A percentile compares a stretch with the other conserved stretches of the same genome.
These are phyloP conservation scores for Watsonalla binaria DNA, from an alignment of 2,888 invertebrate genomes.

Conservation along the genomic window DNA sequence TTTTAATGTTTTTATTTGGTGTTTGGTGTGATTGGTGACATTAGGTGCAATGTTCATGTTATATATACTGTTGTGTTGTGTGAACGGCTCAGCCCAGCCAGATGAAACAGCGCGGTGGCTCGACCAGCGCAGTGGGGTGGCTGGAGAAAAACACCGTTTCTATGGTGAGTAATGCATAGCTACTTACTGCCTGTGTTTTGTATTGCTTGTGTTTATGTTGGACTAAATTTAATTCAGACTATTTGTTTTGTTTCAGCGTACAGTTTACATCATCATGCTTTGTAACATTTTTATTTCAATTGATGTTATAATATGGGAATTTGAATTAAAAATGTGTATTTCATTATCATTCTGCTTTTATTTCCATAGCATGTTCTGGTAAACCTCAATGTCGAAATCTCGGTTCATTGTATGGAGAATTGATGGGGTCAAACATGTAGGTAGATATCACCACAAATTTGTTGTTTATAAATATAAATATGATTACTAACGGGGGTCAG, in stretches of 20 bases:
- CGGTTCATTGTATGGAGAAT: not conserved
- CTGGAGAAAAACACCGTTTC: slow-evolving; percentile 67
- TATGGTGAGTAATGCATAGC: slow-evolving; percentile 61
- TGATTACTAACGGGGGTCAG: slow-evolving; percentile 31
- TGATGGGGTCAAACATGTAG: not conserved
- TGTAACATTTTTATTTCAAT: slow-evolving; percentile 33
- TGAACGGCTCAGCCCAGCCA: slow-evolving; percentile 75
- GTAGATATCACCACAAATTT: not conserved
- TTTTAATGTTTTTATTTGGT: slow-evolving; percentile 70
- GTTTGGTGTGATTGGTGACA: slow-evolving; percentile 68
- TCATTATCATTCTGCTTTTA: slow-evolving; percentile 27
- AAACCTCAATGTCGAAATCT: not conserved
- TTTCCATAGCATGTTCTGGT: slow-evolving; percentile 22
- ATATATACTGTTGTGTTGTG: slow-evolving; percentile 78
- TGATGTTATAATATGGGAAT: slow-evolving; percentile 26
- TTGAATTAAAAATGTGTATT: slow-evolving; percentile 16
- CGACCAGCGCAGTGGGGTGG: slow-evolving; percentile 59
- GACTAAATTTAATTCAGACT: slow-evolving; percentile 17
- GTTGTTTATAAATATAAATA: slow-evolving; percentile 4
- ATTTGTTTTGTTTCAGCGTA: slow-evolving; percentile 59
- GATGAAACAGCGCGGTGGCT: slow-evolving; percentile 74
- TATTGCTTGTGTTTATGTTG: not conserved
- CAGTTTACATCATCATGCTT: slow-evolving; percentile 43
- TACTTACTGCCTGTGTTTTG: not conserved
- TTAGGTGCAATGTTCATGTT: slow-evolving; percentile 78